These are phyloP conservation scores for Apamea monoglypha DNA, from an alignment of 2,888 invertebrate species.

Conservation along the genomic window DNA sequence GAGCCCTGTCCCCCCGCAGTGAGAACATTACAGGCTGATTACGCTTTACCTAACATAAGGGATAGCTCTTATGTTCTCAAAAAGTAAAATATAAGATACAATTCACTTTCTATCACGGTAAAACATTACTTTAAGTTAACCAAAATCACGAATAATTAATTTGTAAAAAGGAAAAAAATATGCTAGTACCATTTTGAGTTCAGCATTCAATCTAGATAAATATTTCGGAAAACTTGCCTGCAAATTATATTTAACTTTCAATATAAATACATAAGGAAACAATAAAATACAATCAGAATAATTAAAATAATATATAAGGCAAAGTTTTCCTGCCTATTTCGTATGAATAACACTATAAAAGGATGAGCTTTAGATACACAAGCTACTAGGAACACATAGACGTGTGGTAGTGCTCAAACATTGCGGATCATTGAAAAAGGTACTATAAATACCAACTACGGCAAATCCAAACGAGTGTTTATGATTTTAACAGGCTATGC, in stretches of 20 bases:
- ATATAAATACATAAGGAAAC: not conserved
- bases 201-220: not conserved
- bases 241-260: not conserved
- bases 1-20: no score
- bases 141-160: not conserved
- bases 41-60: no score
- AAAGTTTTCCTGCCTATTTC: not conserved
- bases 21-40: no score
- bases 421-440: not conserved
- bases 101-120: not conserved
- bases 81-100: not conserved
- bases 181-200: not conserved
- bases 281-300: not conserved
- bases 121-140: not conserved
- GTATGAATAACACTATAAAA: slow-evolving; percentile 1
- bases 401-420: not conserved
- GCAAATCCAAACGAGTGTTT: not conserved
- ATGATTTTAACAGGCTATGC: not conserved
- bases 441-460: not conserved
- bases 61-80: not conserved
- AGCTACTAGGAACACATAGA: slow-evolving; percentile 35
- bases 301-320: not conserved
- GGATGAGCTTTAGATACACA: slow-evolving; percentile 19
- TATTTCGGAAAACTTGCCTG: not conserved
- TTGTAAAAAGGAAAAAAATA: not conserved